Percentiles rank a stretch among this genome's conserved stretches.
Conservation (phyloP, 2,888 invertebrate species). For the Tachina lurida region DNA sequence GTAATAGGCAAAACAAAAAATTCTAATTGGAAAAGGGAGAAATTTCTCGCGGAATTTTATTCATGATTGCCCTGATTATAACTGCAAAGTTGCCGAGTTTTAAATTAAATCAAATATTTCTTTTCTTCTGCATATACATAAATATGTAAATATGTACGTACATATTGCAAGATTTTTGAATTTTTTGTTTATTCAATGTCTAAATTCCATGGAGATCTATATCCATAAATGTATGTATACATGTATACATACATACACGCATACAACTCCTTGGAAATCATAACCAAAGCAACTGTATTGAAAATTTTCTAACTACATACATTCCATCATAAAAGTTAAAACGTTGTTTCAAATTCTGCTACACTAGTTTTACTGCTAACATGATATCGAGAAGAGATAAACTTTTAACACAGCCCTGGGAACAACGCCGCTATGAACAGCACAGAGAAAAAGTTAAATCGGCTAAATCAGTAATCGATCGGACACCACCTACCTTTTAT, state of each 20-base stretch:
- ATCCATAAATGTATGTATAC: constrained; percentile 9
- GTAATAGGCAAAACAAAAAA: too few relatives aligned
- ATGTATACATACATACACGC: not conserved
- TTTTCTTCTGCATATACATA: too few relatives aligned
- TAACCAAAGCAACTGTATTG: constrained; percentile 70
- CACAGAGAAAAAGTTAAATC: constrained; percentile 87
- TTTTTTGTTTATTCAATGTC: constrained; percentile 31
- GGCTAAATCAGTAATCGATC: constrained; percentile 88
- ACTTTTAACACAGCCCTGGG: constrained; percentile 88
- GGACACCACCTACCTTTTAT: constrained; percentile 85
- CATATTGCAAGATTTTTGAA: not conserved
- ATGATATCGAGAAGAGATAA: constrained; percentile 90
- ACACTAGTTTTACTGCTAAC: not conserved
- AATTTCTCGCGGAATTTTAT: too few relatives aligned
- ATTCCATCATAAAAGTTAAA: not conserved
- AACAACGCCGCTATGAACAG: constrained; percentile 87
- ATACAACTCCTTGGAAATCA: constrained; percentile 54
- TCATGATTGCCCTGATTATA: too few relatives aligned
- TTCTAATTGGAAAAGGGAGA: too few relatives aligned
- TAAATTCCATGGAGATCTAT: constrained; percentile 57
- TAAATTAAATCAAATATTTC: too few relatives aligned
- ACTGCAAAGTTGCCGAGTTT: too few relatives aligned
- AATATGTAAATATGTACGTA: too few relatives aligned
- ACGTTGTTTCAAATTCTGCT: constrained; percentile 14
- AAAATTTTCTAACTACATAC: not conserved